Evolutionary conservation across 2,888 invertebrate genomes (phyloP), one percentile per base, ranked within the genome.

Genomic region (Cistogaster globosa): DNA sequence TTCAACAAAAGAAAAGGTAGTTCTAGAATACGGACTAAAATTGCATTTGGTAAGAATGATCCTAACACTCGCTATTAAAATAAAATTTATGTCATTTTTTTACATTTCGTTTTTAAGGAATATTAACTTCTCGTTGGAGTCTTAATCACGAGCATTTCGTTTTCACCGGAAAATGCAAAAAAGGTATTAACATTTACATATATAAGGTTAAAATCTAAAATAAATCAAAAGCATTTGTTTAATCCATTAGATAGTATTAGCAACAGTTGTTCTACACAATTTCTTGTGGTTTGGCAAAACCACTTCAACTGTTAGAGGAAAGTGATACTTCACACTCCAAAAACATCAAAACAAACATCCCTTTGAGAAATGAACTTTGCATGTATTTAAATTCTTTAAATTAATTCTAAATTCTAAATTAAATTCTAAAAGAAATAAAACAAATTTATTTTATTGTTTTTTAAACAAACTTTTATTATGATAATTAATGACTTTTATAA

Each of bases 121-220:
- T 60, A 60, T 22, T 60, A n/a, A 60, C 60, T 36, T 60, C 60
- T 60, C 32, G 32, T 36, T 60, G 60, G 60, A 60, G 60, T 22
- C 26, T 22, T 57, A 57, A 36, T 36, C 8, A 36, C 36, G 36
- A 36, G 36, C 36, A 36, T 36, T 36, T 58, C 58, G 58, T 58
- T 58, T 58, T 58, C 58, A 32, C 58, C 58, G 32, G 58, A 58
- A 58, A 58, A 58, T 58, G 58, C 58, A 58, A 58, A 62, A 62
- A 62, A 62, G 62, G 38, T 62, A 62, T 38, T 32, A 38, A 62
- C 18, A 38, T 38, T 7, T 8, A 62, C 7, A 42, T 38, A 12
- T 38, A 16, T 8, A 9, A 9, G 45, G 36, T 36, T 36, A 36
- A 45, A 45, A 45, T 45, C 9, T 45, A 14, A 45, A 14, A 45